Percentiles rank a stretch among this genome's conserved stretches.
These are phyloP conservation scores for Paradoxurus hermaphroditus DNA, from an alignment of 2,113 vertebrate genomes.

Conservation along the genomic window DNA sequence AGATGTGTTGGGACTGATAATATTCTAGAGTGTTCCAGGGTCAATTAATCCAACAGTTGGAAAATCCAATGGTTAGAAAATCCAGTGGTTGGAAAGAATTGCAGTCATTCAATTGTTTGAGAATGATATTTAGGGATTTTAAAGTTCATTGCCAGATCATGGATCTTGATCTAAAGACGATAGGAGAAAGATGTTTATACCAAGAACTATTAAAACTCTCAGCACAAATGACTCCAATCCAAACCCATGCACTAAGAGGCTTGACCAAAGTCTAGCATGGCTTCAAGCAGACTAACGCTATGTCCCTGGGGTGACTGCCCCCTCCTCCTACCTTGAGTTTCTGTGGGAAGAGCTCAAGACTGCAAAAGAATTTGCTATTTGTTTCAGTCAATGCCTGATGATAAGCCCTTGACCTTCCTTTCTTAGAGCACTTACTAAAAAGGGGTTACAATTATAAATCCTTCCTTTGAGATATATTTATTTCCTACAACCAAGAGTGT, in stretches of 20 bases:
- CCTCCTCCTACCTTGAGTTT: background rate
- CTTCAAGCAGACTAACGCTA: background rate
- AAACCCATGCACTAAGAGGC: background rate
- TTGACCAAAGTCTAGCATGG: background rate
- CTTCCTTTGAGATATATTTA: background rate
- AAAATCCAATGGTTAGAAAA: background rate
- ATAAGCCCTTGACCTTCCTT: background rate
- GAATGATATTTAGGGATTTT: background rate
- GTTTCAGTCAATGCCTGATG: background rate
- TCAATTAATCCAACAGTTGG: background rate
- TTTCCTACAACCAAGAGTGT: background rate
- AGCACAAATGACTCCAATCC: background rate
- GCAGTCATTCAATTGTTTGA: background rate
- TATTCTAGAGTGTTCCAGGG: background rate
- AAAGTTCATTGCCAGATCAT: background rate
- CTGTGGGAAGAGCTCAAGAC: background rate
- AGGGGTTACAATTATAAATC: background rate
- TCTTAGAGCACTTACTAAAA: background rate
- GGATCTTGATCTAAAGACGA: background rate
- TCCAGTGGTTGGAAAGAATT: background rate
- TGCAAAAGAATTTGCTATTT: background rate
- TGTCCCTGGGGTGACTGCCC: background rate
- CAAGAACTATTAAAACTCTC: background rate
- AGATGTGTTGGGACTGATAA: background rate
- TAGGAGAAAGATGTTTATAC: background rate